Evolutionary conservation across 2,888 invertebrate species (phyloP).

Genomic region (Cosmia pyralina): DNA sequence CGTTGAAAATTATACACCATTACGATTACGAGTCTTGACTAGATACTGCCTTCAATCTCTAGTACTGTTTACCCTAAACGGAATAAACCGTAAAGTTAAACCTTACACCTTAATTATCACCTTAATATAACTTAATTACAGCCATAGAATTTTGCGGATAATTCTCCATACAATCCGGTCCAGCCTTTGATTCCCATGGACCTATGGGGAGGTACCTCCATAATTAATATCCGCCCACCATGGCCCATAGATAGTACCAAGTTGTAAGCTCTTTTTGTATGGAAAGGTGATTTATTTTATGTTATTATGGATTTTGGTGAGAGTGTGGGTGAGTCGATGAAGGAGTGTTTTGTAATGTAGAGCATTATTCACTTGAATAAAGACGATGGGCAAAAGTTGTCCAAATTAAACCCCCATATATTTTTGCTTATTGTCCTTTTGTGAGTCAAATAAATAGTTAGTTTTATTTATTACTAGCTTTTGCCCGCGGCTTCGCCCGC

Average conservation of each 20-base stretch:
- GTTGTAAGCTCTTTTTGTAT: conserved; percentile 53
- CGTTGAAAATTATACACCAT: not conserved
- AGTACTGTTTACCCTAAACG: conserved; percentile 10
- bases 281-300: conserved; percentile 57
- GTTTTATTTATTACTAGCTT: too few relatives aligned
- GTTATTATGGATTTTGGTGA: conserved; percentile 35
- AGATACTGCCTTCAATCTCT: not conserved
- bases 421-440: not conserved
- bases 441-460: not conserved
- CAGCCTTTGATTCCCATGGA: conserved; percentile 74
- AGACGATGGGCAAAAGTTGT: not conserved
- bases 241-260: conserved; percentile 56
- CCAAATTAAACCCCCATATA: not conserved
- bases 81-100: conserved; percentile 23
- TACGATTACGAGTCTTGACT: not conserved
- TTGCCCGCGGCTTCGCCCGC: too few relatives aligned
- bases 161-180: conserved; percentile 53
- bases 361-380: not conserved
- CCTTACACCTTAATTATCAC: conserved; percentile 56
- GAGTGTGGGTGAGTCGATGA: conserved; percentile 4
- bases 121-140: conserved; percentile 63
- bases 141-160: conserved; percentile 61
- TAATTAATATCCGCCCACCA: conserved; percentile 86
- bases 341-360: not conserved
- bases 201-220: conserved; percentile 73